Base-by-base conservation (phyloP, 2,797 vertebrate species). In the Macropodus opercularis region DNA sequence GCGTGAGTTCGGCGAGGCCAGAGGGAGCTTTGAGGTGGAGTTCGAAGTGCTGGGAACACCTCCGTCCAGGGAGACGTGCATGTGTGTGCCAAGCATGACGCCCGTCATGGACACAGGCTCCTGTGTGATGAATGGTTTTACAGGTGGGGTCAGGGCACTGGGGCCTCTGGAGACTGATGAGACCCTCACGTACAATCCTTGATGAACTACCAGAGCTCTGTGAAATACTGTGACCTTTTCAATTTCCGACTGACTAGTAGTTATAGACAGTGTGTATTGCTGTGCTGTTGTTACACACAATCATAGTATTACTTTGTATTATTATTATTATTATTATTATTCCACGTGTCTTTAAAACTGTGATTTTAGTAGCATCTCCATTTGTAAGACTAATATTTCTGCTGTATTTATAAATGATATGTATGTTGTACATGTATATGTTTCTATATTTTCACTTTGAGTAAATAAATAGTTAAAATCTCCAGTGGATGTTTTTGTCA, bases 11-110 rank as follows among this genome's bases (percentile, higher is more conserved):
- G 96, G 96, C 0, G 94, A 96, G 41, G 94, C 93, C 0, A 2
- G 84, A 79, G 90, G 88, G 8, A 92, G 80, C 59, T 98, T 96
- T 38, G 94, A 96, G 71, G 94, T 93, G 58, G 55, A 87, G 5
- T 92, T 98, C 18, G 85, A 91, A 44, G 83, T 94, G 53, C 73
- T 94, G 39, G 14, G 80, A 1, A 72, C 15, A 2, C 68, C 96
- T 0, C 91, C 95, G 8, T 80, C 91, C 55, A 91, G 92, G 49
- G 95, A 96, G 63, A 86, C 79, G 1, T 63, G 75, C 6, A 10
- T n/a, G 8, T 73, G 59, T 4, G 69, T 61, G 52, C 80, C 90
- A 0, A 79, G 49, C 1, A 70, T 22, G 34, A 34, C n/a, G 0
- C 87, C 94, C 0, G 3, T 94, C 9, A 83, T 87, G 0, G 95